A percentile compares a stretch with the other conserved stretches of the same genome.
Conservation (phyloP, 2,888 invertebrate genomes). For the Eupithecia abbreviata region DNA sequence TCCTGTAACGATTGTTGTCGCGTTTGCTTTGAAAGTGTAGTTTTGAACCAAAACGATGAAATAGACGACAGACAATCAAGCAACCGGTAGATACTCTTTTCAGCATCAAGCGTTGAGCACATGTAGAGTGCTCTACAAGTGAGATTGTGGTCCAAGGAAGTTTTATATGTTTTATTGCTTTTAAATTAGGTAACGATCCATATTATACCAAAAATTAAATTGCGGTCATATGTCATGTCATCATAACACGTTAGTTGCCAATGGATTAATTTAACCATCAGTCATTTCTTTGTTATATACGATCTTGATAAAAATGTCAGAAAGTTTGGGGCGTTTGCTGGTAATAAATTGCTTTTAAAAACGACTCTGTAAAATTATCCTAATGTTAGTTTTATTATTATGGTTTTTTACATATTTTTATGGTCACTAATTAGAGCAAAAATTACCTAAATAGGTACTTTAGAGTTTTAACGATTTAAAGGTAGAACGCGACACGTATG, state of each 20-base stretch:
- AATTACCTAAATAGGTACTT: neutral
- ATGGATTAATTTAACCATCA: neutral
- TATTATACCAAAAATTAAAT: neutral
- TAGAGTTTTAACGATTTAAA: neutral
- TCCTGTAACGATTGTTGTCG: too few species aligned
- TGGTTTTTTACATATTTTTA: constrained; percentile 6
- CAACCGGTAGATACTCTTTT: too few species aligned
- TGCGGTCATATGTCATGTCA: neutral
- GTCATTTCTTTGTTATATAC: neutral
- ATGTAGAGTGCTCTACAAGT: too few species aligned
- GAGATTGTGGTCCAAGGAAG: too few species aligned
- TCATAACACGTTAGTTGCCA: neutral
- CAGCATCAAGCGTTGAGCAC: too few species aligned
- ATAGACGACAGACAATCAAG: too few species aligned
- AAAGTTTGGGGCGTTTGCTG: constrained; percentile 1
- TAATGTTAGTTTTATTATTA: neutral
- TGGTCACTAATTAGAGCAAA: neutral
- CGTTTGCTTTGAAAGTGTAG: too few species aligned
- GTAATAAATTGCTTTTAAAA: constrained; percentile 5
- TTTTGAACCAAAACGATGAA: too few species aligned
- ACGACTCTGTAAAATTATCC: neutral
- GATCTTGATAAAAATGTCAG: neutral
- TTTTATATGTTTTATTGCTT: neutral
- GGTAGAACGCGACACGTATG: neutral
- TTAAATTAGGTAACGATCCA: neutral